phyloP scores from a whole-genome alignment of 2,888 invertebrate genomes.

The Synanthedon myopaeformis region DNA sequence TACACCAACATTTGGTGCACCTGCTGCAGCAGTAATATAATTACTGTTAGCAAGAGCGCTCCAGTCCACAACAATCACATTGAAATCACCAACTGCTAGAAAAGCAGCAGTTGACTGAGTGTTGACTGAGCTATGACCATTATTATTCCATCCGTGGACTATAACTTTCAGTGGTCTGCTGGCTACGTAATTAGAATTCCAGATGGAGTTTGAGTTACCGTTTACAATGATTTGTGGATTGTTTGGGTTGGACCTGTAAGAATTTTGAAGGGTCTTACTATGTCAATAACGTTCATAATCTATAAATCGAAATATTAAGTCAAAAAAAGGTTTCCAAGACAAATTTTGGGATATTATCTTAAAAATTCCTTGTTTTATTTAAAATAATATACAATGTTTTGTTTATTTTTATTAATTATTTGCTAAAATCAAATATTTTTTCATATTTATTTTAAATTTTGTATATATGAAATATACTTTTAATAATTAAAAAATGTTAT shows the following conservation, averaged over 20 bases:
- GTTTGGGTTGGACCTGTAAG: conserved; percentile 24
- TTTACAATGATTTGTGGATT: conserved; percentile 25
- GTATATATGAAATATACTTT: too few species aligned
- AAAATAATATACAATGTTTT: too few species aligned
- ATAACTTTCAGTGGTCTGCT: conserved; percentile 30
- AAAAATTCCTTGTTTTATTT: too few species aligned
- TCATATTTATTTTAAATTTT: neutral
- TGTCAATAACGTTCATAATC: neutral
- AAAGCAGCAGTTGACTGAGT: conserved; percentile 30
- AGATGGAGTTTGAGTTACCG: conserved; percentile 27
- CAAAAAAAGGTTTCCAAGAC: neutral
- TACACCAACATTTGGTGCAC: conserved; percentile 34
- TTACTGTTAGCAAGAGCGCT: conserved; percentile 20
- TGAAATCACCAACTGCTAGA: conserved; percentile 28
- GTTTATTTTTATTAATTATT: too few species aligned
- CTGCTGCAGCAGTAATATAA: conserved; percentile 24
- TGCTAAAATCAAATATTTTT: conserved; percentile 6
- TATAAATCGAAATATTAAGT: neutral
- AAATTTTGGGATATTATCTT: too few species aligned
- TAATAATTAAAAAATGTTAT: too few species aligned
- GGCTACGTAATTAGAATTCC: conserved; percentile 27
- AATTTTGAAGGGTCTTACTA: neutral
- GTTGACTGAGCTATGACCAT: conserved; percentile 31
- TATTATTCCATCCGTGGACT: conserved; percentile 46
- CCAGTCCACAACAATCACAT: conserved; percentile 50